Evolutionary conservation across 2,888 invertebrate genomes (phyloP).

Genomic region (Colletes collaris): DNA sequence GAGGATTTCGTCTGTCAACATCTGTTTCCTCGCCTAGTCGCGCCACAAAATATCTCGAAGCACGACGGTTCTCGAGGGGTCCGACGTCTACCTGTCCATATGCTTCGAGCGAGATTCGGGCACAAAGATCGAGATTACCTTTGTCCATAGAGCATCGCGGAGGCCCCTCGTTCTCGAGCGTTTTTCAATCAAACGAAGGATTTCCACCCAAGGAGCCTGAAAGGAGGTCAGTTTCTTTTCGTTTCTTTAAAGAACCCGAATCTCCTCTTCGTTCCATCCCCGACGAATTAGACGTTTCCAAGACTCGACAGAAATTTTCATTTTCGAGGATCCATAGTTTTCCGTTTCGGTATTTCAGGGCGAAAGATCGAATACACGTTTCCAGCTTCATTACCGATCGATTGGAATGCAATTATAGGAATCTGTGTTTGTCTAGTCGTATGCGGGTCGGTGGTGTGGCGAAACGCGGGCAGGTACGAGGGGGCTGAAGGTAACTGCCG

Average conservation of each 20-base stretch:
- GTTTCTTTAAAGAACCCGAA: slow-evolving; percentile 27
- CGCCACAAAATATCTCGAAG: slow-evolving; percentile 33
- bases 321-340: not conserved
- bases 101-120: slow-evolving; percentile 45
- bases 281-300: slow-evolving; percentile 3
- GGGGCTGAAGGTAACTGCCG: not conserved
- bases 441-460: not conserved
- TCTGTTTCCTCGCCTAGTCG: slow-evolving; percentile 70
- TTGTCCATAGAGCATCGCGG: slow-evolving; percentile 54
- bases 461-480: not conserved
- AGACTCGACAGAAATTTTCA: not conserved
- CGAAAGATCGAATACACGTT: too few species aligned
- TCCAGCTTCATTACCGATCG: not conserved
- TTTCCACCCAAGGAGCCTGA: slow-evolving; percentile 52
- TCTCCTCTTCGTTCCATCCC: slow-evolving; percentile 17
- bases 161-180: not conserved
- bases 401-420: not conserved
- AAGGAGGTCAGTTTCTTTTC: slow-evolving; percentile 54
- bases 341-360: too few species aligned
- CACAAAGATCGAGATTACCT: slow-evolving; percentile 61
- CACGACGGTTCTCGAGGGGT: not conserved
- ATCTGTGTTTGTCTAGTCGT: not conserved
- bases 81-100: slow-evolving; percentile 62
- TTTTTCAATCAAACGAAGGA: slow-evolving; percentile 52
- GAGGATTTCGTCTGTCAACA: slow-evolving; percentile 72